Evolutionary conservation across 2,113 vertebrate genomes (phyloP), one percentile per base, ranked within the genome.

Genomic region (Scopus umbretta): DNA sequence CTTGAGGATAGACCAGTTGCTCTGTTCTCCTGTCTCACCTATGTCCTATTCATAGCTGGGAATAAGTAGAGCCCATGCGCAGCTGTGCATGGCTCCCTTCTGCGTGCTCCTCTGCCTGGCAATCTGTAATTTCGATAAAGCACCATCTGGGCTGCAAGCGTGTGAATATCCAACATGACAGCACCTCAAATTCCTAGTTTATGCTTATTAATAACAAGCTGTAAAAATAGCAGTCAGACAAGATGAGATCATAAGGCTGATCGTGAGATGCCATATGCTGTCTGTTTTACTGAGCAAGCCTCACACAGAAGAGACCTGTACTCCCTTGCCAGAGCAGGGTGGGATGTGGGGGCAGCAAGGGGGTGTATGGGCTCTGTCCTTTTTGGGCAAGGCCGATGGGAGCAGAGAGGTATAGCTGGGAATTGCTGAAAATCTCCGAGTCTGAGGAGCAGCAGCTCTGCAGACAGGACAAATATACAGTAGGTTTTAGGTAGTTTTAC

Each of bases 181-280:
- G 86, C 63, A 84, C 94, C 88, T 96, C 92, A 53, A 42, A 95
- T 92, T 95, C 92, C 94, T 94, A 71, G 96, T 94, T 97, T 97
- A 91, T 92, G 87, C 94, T 95, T 97, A 97, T 98, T 98, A 98
- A 97, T 98, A 96, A 93, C 95, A 94, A 97, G 92, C 97, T 96
- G 95, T 97, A 97, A 97, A 98, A 98, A 97, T 97, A 97, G 94
- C 94, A 94, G 93, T 95, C 97, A 93, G 95, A 86, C 83, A 67
- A 90, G 90, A 93, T 98, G 98, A 98, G 96, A 92, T 98, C 98
- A 98, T 96, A 38, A 74, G 67, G 85, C 95, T 87, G 96, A 87
- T 80, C 1, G 42, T 85, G 92, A 19, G 32, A 80, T 93, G 93
- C 96, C 95, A 96, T 94, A 85, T 96, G 97, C 89, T 68, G 34